phyloP scores from a whole-genome alignment of 2,888 invertebrate species.

The Chromoteleia sp. region DNA sequence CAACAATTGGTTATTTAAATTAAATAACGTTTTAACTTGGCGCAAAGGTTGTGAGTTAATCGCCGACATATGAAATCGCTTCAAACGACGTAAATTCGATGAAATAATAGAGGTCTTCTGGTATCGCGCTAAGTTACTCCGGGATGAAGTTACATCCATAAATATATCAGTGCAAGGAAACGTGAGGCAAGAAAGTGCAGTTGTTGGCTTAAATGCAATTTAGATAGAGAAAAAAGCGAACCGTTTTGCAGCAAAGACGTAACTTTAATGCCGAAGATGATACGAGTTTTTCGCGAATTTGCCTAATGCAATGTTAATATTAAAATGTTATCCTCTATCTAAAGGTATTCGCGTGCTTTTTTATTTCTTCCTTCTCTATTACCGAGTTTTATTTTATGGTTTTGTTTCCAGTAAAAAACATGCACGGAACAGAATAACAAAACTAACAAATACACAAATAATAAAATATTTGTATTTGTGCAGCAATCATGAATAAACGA shows the following conservation, averaged over 20 bases:
- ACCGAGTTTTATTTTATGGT: conserved; percentile 13
- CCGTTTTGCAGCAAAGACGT: conserved; percentile 31
- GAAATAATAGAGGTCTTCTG: conserved; percentile 7
- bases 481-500: too few relatives aligned
- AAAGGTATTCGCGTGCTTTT: background rate
- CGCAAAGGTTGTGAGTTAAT: conserved; percentile 11
- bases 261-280: conserved; percentile 34
- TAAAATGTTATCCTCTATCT: conserved; percentile 2
- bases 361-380: background rate
- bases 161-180: conserved; percentile 53
- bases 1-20: conserved; percentile 14
- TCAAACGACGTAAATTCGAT: conserved; percentile 1
- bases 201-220: conserved; percentile 48
- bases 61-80: conserved; percentile 19
- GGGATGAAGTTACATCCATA: conserved; percentile 51
- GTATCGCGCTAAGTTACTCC: conserved; percentile 28
- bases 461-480: too few relatives aligned
- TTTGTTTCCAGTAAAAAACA: too few relatives aligned
- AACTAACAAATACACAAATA: background rate
- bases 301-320: conserved; percentile 26
- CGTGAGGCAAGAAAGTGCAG: conserved; percentile 43
- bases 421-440: too few relatives aligned
- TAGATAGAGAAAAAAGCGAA: conserved; percentile 24
- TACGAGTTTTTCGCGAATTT: conserved; percentile 16
- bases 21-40: conserved; percentile 16